Evolutionary conservation across 2,888 invertebrate species (phyloP).

Genomic region (Sarcophaga variegata): DNA sequence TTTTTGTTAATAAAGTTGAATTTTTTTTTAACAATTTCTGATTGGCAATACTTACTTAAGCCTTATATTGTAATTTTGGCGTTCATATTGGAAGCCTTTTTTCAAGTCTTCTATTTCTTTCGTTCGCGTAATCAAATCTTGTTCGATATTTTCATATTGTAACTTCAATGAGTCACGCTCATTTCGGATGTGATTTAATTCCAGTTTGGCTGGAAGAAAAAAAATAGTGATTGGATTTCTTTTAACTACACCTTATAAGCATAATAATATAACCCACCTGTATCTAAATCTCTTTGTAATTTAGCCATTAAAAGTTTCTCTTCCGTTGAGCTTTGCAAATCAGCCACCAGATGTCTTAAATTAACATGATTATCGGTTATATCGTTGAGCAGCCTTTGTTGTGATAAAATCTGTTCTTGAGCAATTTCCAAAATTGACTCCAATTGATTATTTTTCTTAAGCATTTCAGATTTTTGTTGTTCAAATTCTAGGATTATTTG

Average conservation of each 20-base stretch:
- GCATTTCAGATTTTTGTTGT: constrained; percentile 72
- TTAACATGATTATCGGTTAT: constrained; percentile 81
- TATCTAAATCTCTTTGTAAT: constrained; percentile 79
- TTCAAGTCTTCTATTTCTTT: constrained; percentile 70
- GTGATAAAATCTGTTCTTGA: constrained; percentile 79
- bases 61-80: constrained; percentile 76
- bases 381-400: constrained; percentile 79
- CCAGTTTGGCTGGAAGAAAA: constrained; percentile 75
- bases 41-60: constrained; percentile 73
- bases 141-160: constrained; percentile 70
- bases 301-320: constrained; percentile 80
- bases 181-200: constrained; percentile 73
- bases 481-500: constrained; percentile 70
- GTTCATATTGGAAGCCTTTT: constrained; percentile 75
- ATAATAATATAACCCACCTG: constrained; percentile 71
- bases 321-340: constrained; percentile 79
- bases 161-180: constrained; percentile 74
- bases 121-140: constrained; percentile 72
- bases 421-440: constrained; percentile 78
- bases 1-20: not conserved
- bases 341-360: constrained; percentile 80
- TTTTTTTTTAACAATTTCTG: not conserved
- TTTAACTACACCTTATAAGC: not conserved
- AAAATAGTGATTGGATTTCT: not conserved
- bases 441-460: constrained; percentile 76